Percentiles rank a stretch among this genome's conserved stretches.
Conservation (phyloP, 2,797 vertebrate genomes). For the Hemitrygon akajei region DNA sequence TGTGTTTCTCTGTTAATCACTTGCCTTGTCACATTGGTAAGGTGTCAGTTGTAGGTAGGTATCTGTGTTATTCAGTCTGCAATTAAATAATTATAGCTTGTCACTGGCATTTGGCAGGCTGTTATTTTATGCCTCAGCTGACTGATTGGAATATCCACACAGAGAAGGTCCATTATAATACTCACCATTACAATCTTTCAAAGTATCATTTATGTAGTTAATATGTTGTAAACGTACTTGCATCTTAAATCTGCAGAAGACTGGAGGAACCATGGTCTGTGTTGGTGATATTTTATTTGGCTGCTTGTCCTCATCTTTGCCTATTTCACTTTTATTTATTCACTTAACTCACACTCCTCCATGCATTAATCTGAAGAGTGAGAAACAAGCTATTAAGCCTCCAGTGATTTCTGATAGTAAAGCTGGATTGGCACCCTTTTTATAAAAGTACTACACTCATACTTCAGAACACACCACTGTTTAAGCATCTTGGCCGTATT, state of each 20-base stretch:
- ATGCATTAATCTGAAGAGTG: slow-evolving; percentile 4
- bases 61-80: slow-evolving; percentile 38
- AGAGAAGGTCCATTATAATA: slow-evolving; percentile 38
- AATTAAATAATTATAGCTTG: slow-evolving; percentile 39
- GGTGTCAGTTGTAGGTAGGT: slow-evolving; percentile 37
- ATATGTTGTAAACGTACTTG: slow-evolving; percentile 34
- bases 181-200: slow-evolving; percentile 37
- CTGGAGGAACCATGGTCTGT: not conserved
- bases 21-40: slow-evolving; percentile 33
- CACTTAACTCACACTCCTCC: not conserved
- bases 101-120: slow-evolving; percentile 37
- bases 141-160: slow-evolving; percentile 38
- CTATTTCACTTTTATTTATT: not conserved
- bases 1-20: slow-evolving; percentile 35
- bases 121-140: slow-evolving; percentile 37
- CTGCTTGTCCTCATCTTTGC: not conserved
- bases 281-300: slow-evolving; percentile 9
- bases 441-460: not conserved
- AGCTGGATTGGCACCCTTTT: not conserved
- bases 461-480: not conserved
- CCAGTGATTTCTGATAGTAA: not conserved
- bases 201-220: slow-evolving; percentile 37
- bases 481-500: not conserved
- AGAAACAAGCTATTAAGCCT: not conserved
- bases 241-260: not conserved